Base-by-base conservation (phyloP, 2,888 invertebrate species). In the Dasysyrphus albostriatus region DNA sequence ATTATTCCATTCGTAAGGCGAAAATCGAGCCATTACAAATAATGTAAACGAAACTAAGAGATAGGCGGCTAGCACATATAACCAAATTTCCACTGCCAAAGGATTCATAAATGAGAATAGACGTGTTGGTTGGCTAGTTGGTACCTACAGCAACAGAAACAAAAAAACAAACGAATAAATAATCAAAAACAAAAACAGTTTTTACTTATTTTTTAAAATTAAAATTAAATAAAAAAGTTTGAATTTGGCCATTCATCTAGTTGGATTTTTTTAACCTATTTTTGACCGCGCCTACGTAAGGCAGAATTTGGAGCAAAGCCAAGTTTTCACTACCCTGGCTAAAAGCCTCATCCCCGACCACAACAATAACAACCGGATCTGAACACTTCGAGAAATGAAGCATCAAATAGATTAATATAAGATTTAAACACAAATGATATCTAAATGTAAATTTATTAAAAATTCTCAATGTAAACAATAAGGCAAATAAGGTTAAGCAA, bases 41-140 rank as follows among this genome's bases (percentile, higher is more conserved):
- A 99, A 94, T 0, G 98, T 98, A 92, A 98, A 97, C 32, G 97
- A 97, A 88, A 99, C 98, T 89, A 98, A 94, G 89, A 98, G 95
- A 93, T 99, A 99, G 16, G 98, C 98, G 29, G 98, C 97, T 88
- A 98, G 93, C 83, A 98, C 97, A 93, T 98, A 97, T 88, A 98
- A 94, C 99, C 99, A 99, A 89, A 99, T 99, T 93, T 99, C 98
- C 89, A 98, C 96, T 1, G 98, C 98, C 90, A 99, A 94, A 0
- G 99, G 99, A 92, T 98, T 98, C 93, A 99, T 96, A 94, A 99
- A 99, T 91, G 98, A 98, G 94, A 99, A 99, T 85, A 96, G 95
- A 89, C 96, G 95, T 59, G 96, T 97, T 72, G 96, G 98, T 93
- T 96, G 97, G 80, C 95, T 98, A 89, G 96, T 98, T 88, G 98